Conservation (phyloP, 2,113 vertebrate species). For the Pardalotus punctatus region DNA sequence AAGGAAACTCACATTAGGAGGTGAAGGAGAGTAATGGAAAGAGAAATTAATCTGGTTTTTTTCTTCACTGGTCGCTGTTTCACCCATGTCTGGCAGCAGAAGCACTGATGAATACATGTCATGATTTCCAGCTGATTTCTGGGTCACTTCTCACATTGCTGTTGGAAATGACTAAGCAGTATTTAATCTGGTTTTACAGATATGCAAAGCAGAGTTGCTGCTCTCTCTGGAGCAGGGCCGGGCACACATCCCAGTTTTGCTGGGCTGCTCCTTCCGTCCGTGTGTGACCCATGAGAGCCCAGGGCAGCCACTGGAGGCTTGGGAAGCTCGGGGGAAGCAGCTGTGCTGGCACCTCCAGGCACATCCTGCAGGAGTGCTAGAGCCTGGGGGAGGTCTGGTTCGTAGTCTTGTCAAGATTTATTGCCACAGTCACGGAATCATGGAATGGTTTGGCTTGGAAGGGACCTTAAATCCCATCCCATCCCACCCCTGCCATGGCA, state of each 20-base stretch:
- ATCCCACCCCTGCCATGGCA: background rate
- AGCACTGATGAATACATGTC: background rate
- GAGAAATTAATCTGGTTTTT: background rate
- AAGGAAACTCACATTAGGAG: background rate
- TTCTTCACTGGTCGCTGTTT: background rate
- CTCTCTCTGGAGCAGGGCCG: background rate
- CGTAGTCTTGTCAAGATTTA: too few relatives aligned
- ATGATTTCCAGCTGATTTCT: background rate
- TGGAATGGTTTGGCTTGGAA: fast-evolving
- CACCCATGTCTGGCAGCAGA: background rate
- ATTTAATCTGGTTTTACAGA: constrained; percentile 1
- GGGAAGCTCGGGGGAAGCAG: background rate
- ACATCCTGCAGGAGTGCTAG: fast-evolving
- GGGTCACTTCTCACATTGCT: constrained; percentile 27
- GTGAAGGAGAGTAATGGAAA: background rate
- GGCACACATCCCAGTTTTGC: background rate
- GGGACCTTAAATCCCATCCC: fast-evolving
- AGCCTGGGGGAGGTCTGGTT: background rate
- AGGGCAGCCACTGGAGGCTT: background rate
- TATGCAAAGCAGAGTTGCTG: background rate
- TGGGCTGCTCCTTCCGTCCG: background rate
- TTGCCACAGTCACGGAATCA: background rate
- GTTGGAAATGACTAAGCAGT: constrained; percentile 13
- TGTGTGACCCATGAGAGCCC: background rate
- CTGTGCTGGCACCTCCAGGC: background rate